Percentiles rank a stretch among this genome's conserved stretches.
phyloP scores from a whole-genome alignment of 2,113 vertebrate genomes.

The Burhinus oedicnemus region DNA sequence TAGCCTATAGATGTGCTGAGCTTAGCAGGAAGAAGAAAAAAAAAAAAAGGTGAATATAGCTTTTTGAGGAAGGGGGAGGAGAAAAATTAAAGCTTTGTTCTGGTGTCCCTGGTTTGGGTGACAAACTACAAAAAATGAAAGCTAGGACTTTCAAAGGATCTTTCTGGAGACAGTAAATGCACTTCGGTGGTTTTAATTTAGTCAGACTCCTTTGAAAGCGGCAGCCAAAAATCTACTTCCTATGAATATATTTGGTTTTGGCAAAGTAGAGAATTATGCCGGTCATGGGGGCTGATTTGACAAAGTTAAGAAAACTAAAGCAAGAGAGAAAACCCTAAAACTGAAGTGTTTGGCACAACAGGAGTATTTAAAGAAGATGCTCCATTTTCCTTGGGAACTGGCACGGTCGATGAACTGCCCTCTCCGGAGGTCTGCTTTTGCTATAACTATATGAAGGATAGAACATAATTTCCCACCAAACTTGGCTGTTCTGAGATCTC shows the following conservation, averaged over 20 bases:
- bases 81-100: slow-evolving; percentile 7
- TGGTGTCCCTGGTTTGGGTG: not conserved
- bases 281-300: not conserved
- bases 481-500: fast-evolving
- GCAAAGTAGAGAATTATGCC: not conserved
- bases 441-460: not conserved
- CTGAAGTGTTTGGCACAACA: not conserved
- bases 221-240: slow-evolving; percentile 25
- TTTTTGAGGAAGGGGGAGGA: not conserved
- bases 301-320: not conserved
- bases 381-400: not conserved
- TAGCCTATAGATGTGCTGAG: not conserved
- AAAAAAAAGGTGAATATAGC: not conserved
- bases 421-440: not conserved
- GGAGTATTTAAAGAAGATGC: not conserved
- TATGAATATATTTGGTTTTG: not conserved
- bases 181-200: slow-evolving; percentile 37
- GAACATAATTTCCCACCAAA: not conserved
- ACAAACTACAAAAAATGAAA: not conserved
- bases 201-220: not conserved
- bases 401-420: not conserved
- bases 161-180: not conserved
- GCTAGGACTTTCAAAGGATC: not conserved
- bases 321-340: not conserved
- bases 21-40: not conserved